Evolutionary conservation across 2,113 vertebrate species (phyloP), one percentile per base, ranked within the genome.

Genomic region (Gymnobelideus leadbeateri): DNA sequence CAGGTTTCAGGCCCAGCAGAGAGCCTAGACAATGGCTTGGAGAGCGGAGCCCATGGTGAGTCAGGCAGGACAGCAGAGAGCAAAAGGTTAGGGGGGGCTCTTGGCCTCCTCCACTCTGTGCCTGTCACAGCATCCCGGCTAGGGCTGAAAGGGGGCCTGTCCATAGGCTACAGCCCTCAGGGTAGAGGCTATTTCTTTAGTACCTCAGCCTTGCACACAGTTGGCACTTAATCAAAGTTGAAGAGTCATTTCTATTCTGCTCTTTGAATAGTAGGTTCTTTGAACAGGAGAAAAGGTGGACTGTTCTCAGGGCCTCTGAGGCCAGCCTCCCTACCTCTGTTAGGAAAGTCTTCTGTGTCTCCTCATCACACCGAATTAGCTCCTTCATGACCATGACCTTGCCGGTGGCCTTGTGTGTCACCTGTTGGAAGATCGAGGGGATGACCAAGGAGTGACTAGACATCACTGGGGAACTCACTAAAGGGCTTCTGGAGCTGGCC

Each of bases 331-430:
- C 37, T 96, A 99, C 99, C 99, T 99, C 99, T 92, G 99, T 99
- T 49, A 99, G 98, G 97, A 99, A 99, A 26, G 99, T 99, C 98
- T 99, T 99, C 98, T 99, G 99, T 0, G 99, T 99, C 98, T 99
- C 99, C 95, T 99, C 99, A 92, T 99, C 99, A 97, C 99, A 99
- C 21, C 99, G 99, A 96, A 99, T 99, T 96, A 99, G 98, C 98
- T 99, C 99, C 97, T 99, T 99, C 99, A 99, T 99, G 96, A 99
- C 99, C 99, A 99, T 99, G 98, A 99, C 99, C 97, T 99, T 99
- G 95, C 99, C 99, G 0, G 99, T 99, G 96, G 99, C 99, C 98
- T 99, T 99, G 98, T 99, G 99, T 53, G 99, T 99, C 96, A 99
- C 99, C 99, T 99, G 98, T 31, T 91, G 57, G 90, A 92, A 98